A percentile compares a stretch with the other conserved stretches of the same genome.
Conservation (phyloP, 2,113 vertebrate genomes). For the Picathartes gymnocephalus region DNA sequence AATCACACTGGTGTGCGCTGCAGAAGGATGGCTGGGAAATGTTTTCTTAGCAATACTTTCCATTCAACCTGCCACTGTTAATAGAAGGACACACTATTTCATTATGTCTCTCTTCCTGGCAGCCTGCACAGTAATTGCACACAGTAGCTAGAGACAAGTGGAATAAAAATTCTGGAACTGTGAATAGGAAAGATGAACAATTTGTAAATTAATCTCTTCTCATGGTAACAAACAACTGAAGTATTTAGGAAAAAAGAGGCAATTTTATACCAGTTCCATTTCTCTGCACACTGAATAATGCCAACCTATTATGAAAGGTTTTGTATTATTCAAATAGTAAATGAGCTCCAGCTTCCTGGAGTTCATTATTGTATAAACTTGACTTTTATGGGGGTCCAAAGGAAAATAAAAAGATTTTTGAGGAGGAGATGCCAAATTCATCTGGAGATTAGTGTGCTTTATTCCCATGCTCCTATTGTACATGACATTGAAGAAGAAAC, state of each 20-base stretch:
- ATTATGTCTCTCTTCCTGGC: neutral
- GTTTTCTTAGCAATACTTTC: neutral
- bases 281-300: neutral
- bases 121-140: neutral
- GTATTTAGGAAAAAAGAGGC: neutral
- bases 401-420: conserved; percentile 2
- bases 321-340: conserved; percentile 10
- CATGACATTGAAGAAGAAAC: neutral
- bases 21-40: neutral
- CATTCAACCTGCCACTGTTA: neutral
- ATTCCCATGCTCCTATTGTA: neutral
- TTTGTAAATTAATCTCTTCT: conserved; percentile 5
- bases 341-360: conserved; percentile 35
- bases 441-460: neutral
- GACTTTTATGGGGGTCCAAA: conserved; percentile 20
- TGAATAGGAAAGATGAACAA: conserved; percentile 1
- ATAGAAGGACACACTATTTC: neutral
- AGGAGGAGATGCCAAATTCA: neutral
- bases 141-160: conserved; percentile 23
- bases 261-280: neutral
- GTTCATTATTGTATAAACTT: conserved; percentile 27
- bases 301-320: conserved; percentile 12
- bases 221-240: neutral
- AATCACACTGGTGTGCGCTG: neutral
- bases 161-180: neutral